Base-by-base conservation (phyloP, 30 jellyfish, hydroid and myxozoan species). In the Cassiopea andromeda region DNA sequence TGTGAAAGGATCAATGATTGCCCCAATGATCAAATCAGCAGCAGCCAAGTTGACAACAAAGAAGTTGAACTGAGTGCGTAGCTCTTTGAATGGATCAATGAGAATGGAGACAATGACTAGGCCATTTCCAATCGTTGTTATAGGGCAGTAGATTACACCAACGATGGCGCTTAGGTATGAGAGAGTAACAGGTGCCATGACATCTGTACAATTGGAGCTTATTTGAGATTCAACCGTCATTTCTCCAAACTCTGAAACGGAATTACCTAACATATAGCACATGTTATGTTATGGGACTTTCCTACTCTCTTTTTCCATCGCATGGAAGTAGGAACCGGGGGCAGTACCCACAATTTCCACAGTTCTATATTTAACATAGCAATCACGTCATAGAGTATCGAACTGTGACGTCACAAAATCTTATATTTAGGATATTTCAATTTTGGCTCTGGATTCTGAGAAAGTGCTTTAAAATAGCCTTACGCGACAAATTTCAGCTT, bases 31-130 rank as follows among this genome's bases (percentile, higher is more conserved):
- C 67, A 88, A 87, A 59, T 88, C 96, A 7, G 96, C 96, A 44
- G 59, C 87, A 18, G 96, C 96, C 69, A 88, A 50, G 66, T 80
- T 88, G 60, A 79, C 86, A 61, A 88, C 96, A 69, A 76, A 88
- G 69, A 88, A 88, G 82, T 88, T 88, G 91, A 88, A 88, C 76
- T 78, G 96, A 67, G 96, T 88, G 1, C 96, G 89, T 5, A 88
- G 87, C 87, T 88, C 90, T 50, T 73, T 80, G 81, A 60, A 79
- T 16, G 96, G 96, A 45, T 88, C 96, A 44, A 78, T 46, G 46
- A 88, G 72, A 50, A 88, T 50, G 44, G 96, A 61, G 1, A 88
- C 61, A 54, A 88, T 88, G 66, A 88, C 81, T 49, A 88, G 80
- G 66, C 83, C 91, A 60, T 88, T 88, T 38, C 96, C 96, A 57